Conservation (phyloP, 2,797 vertebrate species). For the Benthosema pterotum region DNA sequence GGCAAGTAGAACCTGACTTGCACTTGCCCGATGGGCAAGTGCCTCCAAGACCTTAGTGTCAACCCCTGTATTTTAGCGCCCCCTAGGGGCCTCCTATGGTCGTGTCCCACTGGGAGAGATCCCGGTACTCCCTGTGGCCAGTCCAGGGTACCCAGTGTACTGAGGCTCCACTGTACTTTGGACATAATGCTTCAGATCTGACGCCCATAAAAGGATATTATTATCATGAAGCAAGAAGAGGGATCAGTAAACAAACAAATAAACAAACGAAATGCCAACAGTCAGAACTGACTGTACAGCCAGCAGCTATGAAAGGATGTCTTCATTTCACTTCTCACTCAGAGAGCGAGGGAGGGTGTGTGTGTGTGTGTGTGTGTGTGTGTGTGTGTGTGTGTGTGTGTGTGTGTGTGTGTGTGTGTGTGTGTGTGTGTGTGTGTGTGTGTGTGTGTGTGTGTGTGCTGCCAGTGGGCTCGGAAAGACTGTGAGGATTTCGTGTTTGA, state of each 20-base stretch:
- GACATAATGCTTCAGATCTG: too few species aligned
- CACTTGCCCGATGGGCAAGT: too few species aligned
- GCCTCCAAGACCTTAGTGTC: too few species aligned
- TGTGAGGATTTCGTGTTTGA: constrained; percentile 69
- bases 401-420: neutral
- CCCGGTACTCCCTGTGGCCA: too few species aligned
- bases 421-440: constrained; percentile 1
- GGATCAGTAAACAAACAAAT: constrained; percentile 38
- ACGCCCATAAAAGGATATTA: too few species aligned
- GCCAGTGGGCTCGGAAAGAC: constrained; percentile 62
- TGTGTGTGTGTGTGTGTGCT: constrained; percentile 21
- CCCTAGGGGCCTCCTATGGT: too few species aligned
- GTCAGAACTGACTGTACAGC: constrained; percentile 27
- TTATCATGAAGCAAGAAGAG: too few species aligned
- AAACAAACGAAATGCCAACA: neutral
- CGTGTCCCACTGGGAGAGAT: too few species aligned
- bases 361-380: neutral
- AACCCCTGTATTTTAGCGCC: too few species aligned
- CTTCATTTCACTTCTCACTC: constrained; percentile 21
- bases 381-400: neutral
- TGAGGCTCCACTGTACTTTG: too few species aligned
- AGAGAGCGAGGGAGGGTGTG: neutral
- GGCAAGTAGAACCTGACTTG: too few species aligned
- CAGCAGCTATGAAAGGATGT: constrained; percentile 20
- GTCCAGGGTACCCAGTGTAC: too few species aligned